These are phyloP conservation scores for Molanna angustata DNA, from an alignment of 2,888 invertebrate species.

Conservation along the genomic window DNA sequence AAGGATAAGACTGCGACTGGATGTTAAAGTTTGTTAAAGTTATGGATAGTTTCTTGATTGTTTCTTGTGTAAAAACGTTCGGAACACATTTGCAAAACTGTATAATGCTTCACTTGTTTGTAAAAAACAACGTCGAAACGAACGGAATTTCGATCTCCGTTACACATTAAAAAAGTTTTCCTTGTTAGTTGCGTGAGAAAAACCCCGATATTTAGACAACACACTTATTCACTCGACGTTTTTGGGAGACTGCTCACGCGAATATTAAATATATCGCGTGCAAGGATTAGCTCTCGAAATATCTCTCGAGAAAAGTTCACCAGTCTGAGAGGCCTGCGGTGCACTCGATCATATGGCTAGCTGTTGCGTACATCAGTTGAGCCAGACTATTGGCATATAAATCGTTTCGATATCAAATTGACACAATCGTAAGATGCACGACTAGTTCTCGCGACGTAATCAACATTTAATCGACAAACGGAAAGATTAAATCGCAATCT, in stretches of 20 bases:
- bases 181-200: too few relatives aligned
- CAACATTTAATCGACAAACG: slow-evolving; percentile 25
- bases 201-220: too few relatives aligned
- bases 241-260: too few relatives aligned
- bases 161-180: slow-evolving; percentile 30
- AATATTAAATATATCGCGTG: too few relatives aligned
- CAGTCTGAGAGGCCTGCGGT: slow-evolving; percentile 3
- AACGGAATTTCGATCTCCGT: slow-evolving; percentile 20
- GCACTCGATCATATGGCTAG: slow-evolving; percentile 16
- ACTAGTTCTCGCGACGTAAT: slow-evolving; percentile 26
- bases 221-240: too few relatives aligned
- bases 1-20: slow-evolving; percentile 6
- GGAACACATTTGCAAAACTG: slow-evolving; percentile 60
- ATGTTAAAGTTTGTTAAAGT: slow-evolving; percentile 58
- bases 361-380: slow-evolving; percentile 6
- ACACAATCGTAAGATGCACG: slow-evolving; percentile 3
- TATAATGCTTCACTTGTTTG: slow-evolving; percentile 41
- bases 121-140: slow-evolving; percentile 20
- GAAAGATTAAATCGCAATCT: slow-evolving; percentile 17
- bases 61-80: slow-evolving; percentile 58
- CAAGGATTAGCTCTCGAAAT: too few relatives aligned
- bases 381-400: not conserved
- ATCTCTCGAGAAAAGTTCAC: too few relatives aligned
- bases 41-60: slow-evolving; percentile 58
- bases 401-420: slow-evolving; percentile 5